phyloP scores from a whole-genome alignment of 2,888 invertebrate genomes.

The Lasioglossum calceatum region DNA sequence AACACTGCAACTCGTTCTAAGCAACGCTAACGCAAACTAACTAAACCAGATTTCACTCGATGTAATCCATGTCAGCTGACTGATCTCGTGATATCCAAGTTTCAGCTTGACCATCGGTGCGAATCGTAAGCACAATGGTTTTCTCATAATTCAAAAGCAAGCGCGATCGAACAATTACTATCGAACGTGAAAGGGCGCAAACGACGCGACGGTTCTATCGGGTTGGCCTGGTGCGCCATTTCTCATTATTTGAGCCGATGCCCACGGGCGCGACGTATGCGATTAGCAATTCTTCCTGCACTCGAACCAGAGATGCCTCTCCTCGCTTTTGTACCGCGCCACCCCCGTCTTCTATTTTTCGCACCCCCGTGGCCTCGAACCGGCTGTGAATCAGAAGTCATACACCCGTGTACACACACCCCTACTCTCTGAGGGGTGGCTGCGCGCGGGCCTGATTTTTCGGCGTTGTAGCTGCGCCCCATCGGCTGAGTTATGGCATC shows the following conservation, averaged over 20 bases:
- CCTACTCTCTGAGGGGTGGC: not conserved
- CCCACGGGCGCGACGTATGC: constrained; percentile 19
- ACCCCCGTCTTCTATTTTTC: constrained; percentile 60
- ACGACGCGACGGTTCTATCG: constrained; percentile 37
- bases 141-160: constrained; percentile 14
- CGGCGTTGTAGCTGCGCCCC: constrained; percentile 52
- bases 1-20: not conserved
- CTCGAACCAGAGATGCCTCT: constrained; percentile 47
- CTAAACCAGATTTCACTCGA: not conserved
- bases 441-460: constrained; percentile 54
- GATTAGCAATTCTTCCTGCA: constrained; percentile 56
- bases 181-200: constrained; percentile 12
- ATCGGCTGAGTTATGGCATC: constrained; percentile 75
- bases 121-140: not conserved
- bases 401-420: constrained; percentile 43
- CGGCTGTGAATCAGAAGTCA: constrained; percentile 71
- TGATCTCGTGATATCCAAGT: too few relatives aligned
- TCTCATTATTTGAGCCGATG: constrained; percentile 50
- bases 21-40: not conserved
- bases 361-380: constrained; percentile 52
- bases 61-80: too few relatives aligned
- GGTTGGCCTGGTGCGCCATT: constrained; percentile 32
- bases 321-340: constrained; percentile 42
- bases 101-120: too few relatives aligned
- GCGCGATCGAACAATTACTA: constrained; percentile 14